Conservation (phyloP, 1,140 invertebrate species). For the Drosophila tsacasi region DNA sequence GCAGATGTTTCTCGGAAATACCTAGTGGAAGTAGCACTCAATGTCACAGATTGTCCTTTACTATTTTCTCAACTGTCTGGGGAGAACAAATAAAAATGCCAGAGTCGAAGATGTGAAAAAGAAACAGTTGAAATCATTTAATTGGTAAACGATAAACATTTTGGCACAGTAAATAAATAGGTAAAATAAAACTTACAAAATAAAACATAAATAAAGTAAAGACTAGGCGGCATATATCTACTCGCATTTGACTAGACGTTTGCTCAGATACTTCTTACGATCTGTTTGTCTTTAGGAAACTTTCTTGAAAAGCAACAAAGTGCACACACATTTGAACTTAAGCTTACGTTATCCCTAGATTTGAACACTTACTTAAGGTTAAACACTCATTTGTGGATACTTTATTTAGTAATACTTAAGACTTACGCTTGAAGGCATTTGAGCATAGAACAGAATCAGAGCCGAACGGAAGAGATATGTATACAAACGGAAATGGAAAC, state of each 20-base stretch:
- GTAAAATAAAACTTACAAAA: conserved; percentile 45
- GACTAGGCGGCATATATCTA: conserved; percentile 5
- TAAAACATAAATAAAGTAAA: conserved; percentile 35
- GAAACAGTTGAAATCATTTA: conserved; percentile 71
- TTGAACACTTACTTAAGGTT: conserved; percentile 59
- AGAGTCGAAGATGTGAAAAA: conserved; percentile 44
- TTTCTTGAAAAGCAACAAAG: conserved; percentile 71
- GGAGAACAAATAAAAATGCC: conserved; percentile 60
- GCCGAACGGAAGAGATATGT: conserved; percentile 11
- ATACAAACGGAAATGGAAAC: conserved; percentile 36
- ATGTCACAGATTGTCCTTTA: conserved; percentile 71
- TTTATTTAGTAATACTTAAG: conserved; percentile 76
- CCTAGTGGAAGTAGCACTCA: conserved; percentile 44
- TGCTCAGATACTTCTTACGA: conserved; percentile 26
- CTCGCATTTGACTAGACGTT: conserved; percentile 42
- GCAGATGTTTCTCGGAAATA: conserved; percentile 56
- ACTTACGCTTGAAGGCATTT: conserved; percentile 79
- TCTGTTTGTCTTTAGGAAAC: conserved; percentile 79
- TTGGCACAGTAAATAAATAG: conserved; percentile 42
- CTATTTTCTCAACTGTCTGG: conserved; percentile 29
- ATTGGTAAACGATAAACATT: conserved; percentile 58
- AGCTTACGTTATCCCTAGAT: conserved; percentile 50
- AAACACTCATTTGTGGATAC: conserved; percentile 66
- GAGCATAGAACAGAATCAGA: conserved; percentile 54
- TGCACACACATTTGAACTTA: conserved; percentile 52